phyloP scores from a whole-genome alignment of 2,888 invertebrate species.

The Leptopilina drosophilae region DNA sequence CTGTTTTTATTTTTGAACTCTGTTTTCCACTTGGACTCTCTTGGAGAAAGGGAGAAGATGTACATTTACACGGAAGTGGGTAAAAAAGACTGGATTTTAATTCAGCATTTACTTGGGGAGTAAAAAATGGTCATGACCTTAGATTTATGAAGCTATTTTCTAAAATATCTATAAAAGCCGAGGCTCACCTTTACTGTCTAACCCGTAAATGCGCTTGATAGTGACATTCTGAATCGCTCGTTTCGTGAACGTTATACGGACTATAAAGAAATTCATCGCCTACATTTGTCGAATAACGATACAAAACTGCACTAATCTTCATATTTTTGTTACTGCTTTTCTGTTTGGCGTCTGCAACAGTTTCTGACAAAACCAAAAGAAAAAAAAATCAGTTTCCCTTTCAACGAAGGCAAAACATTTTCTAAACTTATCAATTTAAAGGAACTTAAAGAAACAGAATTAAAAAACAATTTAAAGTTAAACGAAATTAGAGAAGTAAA shows the following conservation, averaged over 20 bases:
- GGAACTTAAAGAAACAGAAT: no score
- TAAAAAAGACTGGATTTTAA: background rate
- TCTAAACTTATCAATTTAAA: no score
- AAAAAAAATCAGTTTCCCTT: no score
- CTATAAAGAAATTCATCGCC: constrained; percentile 22
- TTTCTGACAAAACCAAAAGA: no score
- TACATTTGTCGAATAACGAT: constrained; percentile 7
- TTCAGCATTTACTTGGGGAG: background rate
- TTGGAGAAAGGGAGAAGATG: no score
- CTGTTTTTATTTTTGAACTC: no score
- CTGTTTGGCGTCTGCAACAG: no score
- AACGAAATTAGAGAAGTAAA: no score
- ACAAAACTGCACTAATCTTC: background rate
- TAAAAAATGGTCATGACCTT: background rate
- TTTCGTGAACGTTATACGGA: constrained; percentile 17
- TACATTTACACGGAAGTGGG: no score
- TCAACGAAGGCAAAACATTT: no score
- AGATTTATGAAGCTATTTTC: constrained; percentile 29
- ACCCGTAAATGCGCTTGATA: constrained; percentile 26
- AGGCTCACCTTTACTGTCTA: constrained; percentile 24
- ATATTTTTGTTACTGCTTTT: background rate
- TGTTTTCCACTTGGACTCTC: no score
- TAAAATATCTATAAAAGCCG: constrained; percentile 30
- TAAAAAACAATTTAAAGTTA: no score
- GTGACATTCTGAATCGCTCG: constrained; percentile 30